Evolutionary conservation across 2,113 vertebrate genomes (phyloP).

Genomic region (Phyllostomus hastatus): DNA sequence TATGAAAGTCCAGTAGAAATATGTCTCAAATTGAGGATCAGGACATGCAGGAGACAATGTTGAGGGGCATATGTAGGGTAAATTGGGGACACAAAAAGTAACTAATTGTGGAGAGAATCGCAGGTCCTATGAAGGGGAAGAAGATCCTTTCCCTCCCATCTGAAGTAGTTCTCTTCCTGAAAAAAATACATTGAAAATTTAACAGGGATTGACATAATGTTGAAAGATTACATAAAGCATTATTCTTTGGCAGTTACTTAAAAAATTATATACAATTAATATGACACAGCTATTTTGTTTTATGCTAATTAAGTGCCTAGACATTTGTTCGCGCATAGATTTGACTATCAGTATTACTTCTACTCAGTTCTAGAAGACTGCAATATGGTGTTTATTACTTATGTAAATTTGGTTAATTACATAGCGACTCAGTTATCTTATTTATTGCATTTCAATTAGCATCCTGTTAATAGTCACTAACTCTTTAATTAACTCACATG

Average conservation of each 20-base stretch:
- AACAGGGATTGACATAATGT: conserved; percentile 38
- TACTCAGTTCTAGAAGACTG: conserved; percentile 64
- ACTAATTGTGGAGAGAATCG: neutral
- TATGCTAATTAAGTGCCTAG: conserved; percentile 77
- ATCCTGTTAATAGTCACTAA: conserved; percentile 79
- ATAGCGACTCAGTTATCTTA: conserved; percentile 81
- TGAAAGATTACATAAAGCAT: conserved; percentile 60
- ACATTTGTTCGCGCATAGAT: conserved; percentile 68
- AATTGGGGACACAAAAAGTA: neutral
- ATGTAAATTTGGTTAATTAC: conserved; percentile 82
- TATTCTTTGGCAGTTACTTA: conserved; percentile 65
- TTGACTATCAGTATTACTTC: conserved; percentile 66
- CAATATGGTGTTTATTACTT: conserved; percentile 81
- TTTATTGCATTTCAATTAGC: conserved; percentile 81
- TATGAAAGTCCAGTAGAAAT: neutral
- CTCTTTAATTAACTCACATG: conserved; percentile 82
- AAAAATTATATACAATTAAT: conserved; percentile 77
- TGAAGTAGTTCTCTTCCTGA: conserved; percentile 12
- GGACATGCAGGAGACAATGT: neutral
- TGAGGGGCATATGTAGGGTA: neutral
- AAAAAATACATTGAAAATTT: conserved; percentile 13
- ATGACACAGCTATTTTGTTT: conserved; percentile 61
- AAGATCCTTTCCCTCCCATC: neutral
- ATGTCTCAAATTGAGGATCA: neutral
- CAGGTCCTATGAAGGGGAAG: neutral